These are phyloP conservation scores for Notarius quadriscutis DNA, from an alignment of 2,113 vertebrate genomes.

Conservation along the genomic window DNA sequence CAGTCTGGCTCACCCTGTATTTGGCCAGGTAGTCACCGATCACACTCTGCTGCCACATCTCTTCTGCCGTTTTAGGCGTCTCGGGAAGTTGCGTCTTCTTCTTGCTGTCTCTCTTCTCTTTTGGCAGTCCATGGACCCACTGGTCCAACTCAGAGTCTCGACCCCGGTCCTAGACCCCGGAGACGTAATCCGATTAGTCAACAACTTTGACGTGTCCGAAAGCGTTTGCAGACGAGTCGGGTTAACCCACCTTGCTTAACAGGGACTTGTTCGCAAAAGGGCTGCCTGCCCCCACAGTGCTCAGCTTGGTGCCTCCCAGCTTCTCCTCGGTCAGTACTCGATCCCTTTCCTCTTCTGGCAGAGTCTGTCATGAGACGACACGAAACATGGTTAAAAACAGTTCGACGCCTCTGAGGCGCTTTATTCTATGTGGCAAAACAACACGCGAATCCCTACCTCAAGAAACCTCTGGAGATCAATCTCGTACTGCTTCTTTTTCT, in stretches of 20 bases:
- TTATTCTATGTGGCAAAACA: background rate
- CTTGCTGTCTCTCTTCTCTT: conserved; percentile 66
- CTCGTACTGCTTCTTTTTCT: conserved; percentile 82
- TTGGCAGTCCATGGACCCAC: conserved; percentile 58
- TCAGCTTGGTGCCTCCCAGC: conserved; percentile 63
- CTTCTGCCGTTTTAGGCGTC: conserved; percentile 74
- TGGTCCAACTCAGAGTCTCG: conserved; percentile 68
- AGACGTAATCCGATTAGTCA: background rate
- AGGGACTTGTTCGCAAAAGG: conserved; percentile 70
- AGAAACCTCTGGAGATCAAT: conserved; percentile 76
- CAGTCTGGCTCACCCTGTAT: conserved; percentile 68
- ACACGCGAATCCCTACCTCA: conserved; percentile 63
- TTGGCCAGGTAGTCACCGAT: conserved; percentile 77
- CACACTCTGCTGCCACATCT: conserved; percentile 79
- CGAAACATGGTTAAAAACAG: too few relatives aligned
- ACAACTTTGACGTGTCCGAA: background rate
- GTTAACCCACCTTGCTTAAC: conserved; percentile 62
- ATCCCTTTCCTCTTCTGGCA: conserved; percentile 76
- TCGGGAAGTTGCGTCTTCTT: conserved; percentile 71
- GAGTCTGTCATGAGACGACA: conserved; percentile 61
- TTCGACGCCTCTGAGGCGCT: too few relatives aligned
- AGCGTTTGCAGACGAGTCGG: background rate
- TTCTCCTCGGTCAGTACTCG: conserved; percentile 74
- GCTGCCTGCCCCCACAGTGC: conserved; percentile 54
- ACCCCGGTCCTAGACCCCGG: conserved; percentile 60